A percentile compares a stretch with the other conserved stretches of the same genome.
Conservation (phyloP, 2,797 vertebrate species). For the Pangasius djambal region DNA sequence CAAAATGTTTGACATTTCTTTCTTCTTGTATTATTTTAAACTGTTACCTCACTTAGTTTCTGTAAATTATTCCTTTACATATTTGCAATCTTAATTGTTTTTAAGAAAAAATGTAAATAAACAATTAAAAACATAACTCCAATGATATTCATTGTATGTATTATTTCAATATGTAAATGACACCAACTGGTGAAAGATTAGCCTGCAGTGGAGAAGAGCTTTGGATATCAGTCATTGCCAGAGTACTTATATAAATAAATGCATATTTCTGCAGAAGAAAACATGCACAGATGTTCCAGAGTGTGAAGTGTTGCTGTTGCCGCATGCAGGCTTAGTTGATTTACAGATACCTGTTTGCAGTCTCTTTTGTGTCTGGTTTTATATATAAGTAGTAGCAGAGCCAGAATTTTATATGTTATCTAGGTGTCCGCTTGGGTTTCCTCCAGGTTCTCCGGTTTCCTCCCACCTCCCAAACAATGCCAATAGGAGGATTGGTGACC, state of each 20-base stretch:
- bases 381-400: background rate
- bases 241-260: slow-evolving; percentile 11
- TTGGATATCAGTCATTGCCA: background rate
- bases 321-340: background rate
- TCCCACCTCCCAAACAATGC: too few species aligned
- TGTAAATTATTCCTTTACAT: background rate
- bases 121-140: background rate
- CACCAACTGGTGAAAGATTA: background rate
- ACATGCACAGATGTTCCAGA: slow-evolving; percentile 37
- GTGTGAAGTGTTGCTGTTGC: background rate
- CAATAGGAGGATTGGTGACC: too few species aligned
- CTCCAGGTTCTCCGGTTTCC: too few species aligned
- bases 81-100: too few species aligned
- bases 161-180: background rate
- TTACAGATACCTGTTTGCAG: background rate
- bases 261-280: slow-evolving; percentile 58
- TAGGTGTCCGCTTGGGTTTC: background rate
- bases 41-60: too few species aligned
- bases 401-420: background rate
- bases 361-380: background rate
- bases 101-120: background rate
- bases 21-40: background rate
- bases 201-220: background rate
- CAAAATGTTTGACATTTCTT: background rate
- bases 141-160: background rate